Evolutionary conservation across 2,797 vertebrate species (phyloP), one percentile per base, ranked within the genome.

Genomic region (Hoplostethus atlanticus): DNA sequence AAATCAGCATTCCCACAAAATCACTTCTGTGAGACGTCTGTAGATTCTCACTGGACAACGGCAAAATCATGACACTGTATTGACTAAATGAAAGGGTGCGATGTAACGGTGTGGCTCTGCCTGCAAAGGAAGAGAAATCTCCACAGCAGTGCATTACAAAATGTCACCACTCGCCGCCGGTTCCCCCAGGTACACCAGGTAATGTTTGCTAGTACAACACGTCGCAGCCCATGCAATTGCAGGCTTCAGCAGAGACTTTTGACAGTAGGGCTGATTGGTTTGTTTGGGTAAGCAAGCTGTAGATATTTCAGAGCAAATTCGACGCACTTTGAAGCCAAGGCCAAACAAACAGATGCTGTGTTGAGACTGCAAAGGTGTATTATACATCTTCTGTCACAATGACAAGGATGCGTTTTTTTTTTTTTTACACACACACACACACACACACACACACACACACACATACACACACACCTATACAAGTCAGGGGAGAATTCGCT

Each of bases 211-310:
- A 57, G 28, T 21, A 10, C 11, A 62, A 17, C n/a, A 57, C 51
- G 73, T 63, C n/a, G 51, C 13, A 64, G 40, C 7, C 5, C 48
- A 21, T 42, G 65, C 31, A 21, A 50, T 46, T 68, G 42, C 47
- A 48, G 8, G 34, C 47, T 55, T 31, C 60, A 52, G 53, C 21
- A n/a, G 25, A 64, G 10, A 6, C 59, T 38, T 44, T n/a, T 46
- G 65, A 63, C 34, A 50, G 36, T 15, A 6, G 12, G 46, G 54
- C 11, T n/a, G 21, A 47, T 11, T 51, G 54, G 25, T 52, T 67
- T 66, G 74, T 75, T 58, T 42, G 51, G 57, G 53, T 40, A 31
- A 61, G 64, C 63, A 70, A 73, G 76, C 50, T 53, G 15, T 15
- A 60, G 38, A 66, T 5, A 34, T 30, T n/a, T 54, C 9, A 42